phyloP scores from a whole-genome alignment of 2,113 vertebrate species.

The Marmota flaviventris region DNA sequence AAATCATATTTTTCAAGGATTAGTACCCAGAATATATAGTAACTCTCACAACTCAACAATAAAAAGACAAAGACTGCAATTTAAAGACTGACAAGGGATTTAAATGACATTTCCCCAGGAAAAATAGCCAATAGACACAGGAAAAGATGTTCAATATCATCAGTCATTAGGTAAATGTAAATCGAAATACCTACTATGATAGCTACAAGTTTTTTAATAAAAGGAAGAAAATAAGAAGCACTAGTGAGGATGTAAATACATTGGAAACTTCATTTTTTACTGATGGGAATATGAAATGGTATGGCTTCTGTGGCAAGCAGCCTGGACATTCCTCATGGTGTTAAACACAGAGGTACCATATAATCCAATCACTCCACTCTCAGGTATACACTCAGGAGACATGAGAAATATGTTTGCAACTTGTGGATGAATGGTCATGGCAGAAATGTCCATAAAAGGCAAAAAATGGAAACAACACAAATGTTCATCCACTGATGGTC shows the following conservation, averaged over 20 bases:
- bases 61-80: not conserved
- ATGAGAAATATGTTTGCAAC: not conserved
- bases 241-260: not conserved
- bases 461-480: not conserved
- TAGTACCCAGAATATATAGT: not conserved
- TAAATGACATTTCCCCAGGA: not conserved
- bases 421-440: not conserved
- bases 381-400: not conserved
- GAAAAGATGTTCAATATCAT: not conserved
- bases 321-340: not conserved
- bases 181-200: not conserved
- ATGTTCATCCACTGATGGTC: not conserved
- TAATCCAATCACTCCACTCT: not conserved
- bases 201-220: not conserved
- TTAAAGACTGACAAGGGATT: not conserved
- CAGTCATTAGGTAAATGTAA: not conserved
- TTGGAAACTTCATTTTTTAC: not conserved
- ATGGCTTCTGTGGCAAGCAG: not conserved
- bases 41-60: not conserved
- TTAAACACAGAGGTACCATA: not conserved
- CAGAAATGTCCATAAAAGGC: not conserved
- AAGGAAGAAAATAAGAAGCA: not conserved
- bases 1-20: not conserved
- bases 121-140: not conserved
- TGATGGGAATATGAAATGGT: not conserved